Conservation (phyloP, 2,113 vertebrate genomes). For the Hepsetus odoe region DNA sequence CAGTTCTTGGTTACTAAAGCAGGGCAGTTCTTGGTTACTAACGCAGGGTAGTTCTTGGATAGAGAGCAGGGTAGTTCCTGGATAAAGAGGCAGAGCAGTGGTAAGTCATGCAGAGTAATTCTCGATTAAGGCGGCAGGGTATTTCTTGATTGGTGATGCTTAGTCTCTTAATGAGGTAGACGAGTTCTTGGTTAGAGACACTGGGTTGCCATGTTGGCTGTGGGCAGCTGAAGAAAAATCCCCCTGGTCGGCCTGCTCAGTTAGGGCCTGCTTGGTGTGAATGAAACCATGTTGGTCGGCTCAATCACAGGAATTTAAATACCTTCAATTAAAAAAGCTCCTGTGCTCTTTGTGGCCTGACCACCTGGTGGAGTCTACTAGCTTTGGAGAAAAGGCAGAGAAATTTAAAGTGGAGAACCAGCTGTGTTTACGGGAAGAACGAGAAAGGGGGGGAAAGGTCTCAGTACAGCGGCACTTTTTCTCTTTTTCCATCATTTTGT, state of each 20-base stretch:
- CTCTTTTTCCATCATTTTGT: background rate
- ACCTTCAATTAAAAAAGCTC: conserved; percentile 35
- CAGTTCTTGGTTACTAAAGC: background rate
- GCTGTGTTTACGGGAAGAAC: conserved; percentile 27
- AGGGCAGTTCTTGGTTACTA: background rate
- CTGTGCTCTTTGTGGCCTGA: conserved; percentile 21
- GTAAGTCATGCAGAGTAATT: background rate
- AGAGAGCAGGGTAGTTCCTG: background rate
- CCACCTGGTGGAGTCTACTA: conserved; percentile 15
- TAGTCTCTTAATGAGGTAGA: background rate
- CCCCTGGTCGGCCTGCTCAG: background rate
- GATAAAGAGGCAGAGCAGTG: background rate
- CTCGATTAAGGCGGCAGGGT: background rate
- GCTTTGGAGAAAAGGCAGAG: conserved; percentile 18
- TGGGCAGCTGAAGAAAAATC: background rate
- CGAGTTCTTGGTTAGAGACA: background rate
- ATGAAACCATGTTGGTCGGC: conserved; percentile 2
- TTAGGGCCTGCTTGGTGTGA: conserved; percentile 16
- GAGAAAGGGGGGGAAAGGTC: background rate
- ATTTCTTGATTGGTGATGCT: background rate
- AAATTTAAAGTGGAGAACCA: conserved; percentile 32
- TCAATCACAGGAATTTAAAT: conserved; percentile 46
- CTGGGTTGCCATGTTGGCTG: background rate
- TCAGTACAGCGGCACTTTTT: background rate
- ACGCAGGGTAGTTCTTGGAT: background rate